phyloP scores from a whole-genome alignment of 2,113 vertebrate genomes.

The Pipa parva region DNA sequence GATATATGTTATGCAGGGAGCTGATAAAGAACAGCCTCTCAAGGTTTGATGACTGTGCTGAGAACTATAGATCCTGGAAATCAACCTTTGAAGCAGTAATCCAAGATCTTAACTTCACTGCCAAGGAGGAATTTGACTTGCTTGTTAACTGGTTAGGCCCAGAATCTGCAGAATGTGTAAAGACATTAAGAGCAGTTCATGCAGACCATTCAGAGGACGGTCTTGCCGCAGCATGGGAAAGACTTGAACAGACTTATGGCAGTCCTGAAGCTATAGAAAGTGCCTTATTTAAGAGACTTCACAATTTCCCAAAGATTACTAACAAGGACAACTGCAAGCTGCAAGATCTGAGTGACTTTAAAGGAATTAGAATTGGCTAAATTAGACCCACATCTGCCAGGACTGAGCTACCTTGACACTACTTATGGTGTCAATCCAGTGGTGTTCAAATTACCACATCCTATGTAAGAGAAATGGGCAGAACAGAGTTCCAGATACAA shows the following conservation, averaged over 20 bases:
- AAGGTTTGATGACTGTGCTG: not conserved
- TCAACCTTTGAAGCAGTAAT: not conserved
- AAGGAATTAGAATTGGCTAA: too few species aligned
- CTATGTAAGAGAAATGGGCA: not conserved
- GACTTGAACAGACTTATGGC: too few species aligned
- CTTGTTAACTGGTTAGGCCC: not conserved
- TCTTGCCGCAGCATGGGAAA: too few species aligned
- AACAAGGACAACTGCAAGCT: too few species aligned
- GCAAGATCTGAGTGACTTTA: too few species aligned
- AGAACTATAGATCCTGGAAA: not conserved
- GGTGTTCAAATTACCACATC: not conserved
- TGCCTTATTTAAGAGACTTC: too few species aligned
- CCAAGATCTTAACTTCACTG: not conserved
- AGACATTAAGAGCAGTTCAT: too few species aligned
- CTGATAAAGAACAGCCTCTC: not conserved
- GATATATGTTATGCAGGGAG: not conserved
- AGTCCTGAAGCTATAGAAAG: too few species aligned
- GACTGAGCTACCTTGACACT: slow-evolving; percentile 3
- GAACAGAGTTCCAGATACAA: not conserved
- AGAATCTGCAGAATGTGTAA: too few species aligned
- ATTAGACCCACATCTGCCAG: too few species aligned
- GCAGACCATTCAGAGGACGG: not conserved
- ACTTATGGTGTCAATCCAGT: slow-evolving; percentile 1
- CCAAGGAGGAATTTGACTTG: not conserved
- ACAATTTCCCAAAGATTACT: too few species aligned